These are phyloP conservation scores for Procavia capensis DNA, from an alignment of 2,113 vertebrate species.

Conservation along the genomic window DNA sequence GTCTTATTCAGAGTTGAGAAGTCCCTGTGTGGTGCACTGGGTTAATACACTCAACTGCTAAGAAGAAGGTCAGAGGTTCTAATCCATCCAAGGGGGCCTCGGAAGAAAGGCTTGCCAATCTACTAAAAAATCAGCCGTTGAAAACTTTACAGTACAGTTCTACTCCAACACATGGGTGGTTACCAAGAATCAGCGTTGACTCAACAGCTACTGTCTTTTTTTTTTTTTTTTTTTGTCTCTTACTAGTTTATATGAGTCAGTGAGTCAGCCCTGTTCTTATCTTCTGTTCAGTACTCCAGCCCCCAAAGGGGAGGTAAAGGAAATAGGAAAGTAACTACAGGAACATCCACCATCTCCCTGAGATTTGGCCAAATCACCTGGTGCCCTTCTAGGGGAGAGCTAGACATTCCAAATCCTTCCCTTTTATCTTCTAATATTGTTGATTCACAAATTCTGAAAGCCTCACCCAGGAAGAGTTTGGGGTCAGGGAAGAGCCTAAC, in stretches of 20 bases:
- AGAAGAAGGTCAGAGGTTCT: no score
- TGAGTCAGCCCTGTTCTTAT: not conserved
- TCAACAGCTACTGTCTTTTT: not conserved
- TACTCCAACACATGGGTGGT: not conserved
- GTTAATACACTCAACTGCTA: no score
- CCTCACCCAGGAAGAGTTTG: not conserved
- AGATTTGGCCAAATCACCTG: not conserved
- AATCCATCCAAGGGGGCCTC: no score
- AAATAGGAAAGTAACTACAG: not conserved
- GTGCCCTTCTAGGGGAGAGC: not conserved
- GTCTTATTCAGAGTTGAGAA: not conserved
- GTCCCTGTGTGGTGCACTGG: not conserved
- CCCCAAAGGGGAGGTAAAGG: not conserved
- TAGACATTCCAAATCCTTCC: not conserved
- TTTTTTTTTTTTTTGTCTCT: not conserved
- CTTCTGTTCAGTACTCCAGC: not conserved
- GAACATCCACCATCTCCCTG: not conserved
- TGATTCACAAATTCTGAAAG: not conserved
- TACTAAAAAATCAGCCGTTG: no score
- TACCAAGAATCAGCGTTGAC: not conserved
- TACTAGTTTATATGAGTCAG: not conserved
- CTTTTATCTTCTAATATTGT: not conserved
- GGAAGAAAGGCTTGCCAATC: no score
- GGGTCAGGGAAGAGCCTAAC: not conserved
- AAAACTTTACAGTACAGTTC: no score